These are phyloP conservation scores for Tiliacea aurago DNA, from an alignment of 2,888 invertebrate genomes.

Conservation along the genomic window DNA sequence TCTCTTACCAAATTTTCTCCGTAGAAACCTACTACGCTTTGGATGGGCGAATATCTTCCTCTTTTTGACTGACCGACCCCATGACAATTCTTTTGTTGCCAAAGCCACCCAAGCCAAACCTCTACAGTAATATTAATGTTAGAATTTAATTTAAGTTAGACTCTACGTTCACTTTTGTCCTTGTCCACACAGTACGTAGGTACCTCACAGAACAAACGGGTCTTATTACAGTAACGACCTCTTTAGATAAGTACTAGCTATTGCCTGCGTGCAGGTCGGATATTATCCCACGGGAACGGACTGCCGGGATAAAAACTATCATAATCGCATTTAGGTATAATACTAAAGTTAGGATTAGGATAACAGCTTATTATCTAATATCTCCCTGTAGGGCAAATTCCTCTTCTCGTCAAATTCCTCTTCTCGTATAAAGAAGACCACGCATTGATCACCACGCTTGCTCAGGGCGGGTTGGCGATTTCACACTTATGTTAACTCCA, in stretches of 20 bases:
- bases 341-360: no score
- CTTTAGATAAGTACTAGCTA: background rate
- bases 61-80: no score
- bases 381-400: background rate
- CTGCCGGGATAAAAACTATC: no score
- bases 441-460: background rate
- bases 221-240: background rate
- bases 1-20: no score
- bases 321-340: no score
- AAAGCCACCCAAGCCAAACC: background rate
- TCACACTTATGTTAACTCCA: background rate
- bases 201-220: background rate
- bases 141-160: background rate
- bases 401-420: background rate
- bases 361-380: background rate
- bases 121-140: background rate
- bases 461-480: background rate
- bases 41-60: no score
- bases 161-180: conserved; percentile 51
- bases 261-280: no score
- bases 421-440: background rate
- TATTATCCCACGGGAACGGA: no score
- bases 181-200: conserved; percentile 16
- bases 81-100: no score
- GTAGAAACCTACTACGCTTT: no score